Conservation (phyloP, 2,797 vertebrate species). For the Megaceryle alcyon region DNA sequence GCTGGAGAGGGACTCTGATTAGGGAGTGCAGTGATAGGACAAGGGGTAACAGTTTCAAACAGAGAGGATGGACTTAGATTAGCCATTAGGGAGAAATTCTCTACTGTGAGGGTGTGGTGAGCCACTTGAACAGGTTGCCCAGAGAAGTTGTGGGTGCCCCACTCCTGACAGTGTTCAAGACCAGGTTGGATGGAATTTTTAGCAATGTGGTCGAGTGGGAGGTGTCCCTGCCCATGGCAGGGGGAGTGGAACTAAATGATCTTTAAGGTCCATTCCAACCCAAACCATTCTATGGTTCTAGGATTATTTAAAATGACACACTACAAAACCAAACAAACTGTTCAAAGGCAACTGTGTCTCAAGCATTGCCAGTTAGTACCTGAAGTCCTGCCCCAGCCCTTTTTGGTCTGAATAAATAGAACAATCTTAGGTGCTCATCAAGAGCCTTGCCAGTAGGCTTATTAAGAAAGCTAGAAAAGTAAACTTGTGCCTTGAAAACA, state of each 20-base stretch:
- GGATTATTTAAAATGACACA: background rate
- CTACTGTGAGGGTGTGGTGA: too few relatives aligned
- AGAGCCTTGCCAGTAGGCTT: background rate
- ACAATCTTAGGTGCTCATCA: background rate
- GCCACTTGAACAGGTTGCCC: too few relatives aligned
- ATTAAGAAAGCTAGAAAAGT: background rate
- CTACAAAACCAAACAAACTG: background rate
- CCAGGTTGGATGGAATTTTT: background rate
- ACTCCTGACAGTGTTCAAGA: too few relatives aligned
- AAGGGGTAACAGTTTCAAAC: background rate
- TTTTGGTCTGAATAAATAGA: background rate
- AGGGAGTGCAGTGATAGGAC: background rate
- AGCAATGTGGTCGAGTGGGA: background rate
- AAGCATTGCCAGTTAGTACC: background rate
- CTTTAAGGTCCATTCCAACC: background rate
- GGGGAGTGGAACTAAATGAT: background rate
- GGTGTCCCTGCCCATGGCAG: background rate
- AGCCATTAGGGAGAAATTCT: background rate
- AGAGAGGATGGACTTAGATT: background rate
- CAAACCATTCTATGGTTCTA: background rate
- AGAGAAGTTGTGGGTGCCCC: background rate
- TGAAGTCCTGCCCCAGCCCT: background rate
- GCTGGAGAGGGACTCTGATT: background rate
- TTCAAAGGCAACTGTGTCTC: background rate
- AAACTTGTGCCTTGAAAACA: slow-evolving; percentile 34